These are phyloP conservation scores for Polypedilum pembai DNA, from an alignment of 1,140 invertebrate species.

Conservation along the genomic window DNA sequence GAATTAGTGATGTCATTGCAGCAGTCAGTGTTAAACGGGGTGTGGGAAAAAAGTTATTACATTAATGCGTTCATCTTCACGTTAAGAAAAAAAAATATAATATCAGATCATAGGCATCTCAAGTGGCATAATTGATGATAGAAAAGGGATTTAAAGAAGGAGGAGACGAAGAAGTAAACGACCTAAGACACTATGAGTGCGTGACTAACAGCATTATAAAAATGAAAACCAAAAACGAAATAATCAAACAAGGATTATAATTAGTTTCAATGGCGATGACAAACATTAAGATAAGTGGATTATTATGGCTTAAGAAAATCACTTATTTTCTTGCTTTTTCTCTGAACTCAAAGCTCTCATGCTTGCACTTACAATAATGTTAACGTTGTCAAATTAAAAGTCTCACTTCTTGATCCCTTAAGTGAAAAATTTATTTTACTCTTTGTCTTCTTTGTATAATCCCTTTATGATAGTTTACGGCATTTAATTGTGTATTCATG, in stretches of 20 bases:
- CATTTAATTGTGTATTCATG: too few relatives aligned
- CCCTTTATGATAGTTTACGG: too few relatives aligned
- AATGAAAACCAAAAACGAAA: not conserved
- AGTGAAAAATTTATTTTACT: not conserved
- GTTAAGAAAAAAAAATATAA: not conserved
- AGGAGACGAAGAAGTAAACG: not conserved
- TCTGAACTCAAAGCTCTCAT: not conserved
- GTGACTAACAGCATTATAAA: not conserved
- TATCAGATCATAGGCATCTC: not conserved
- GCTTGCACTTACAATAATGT: not conserved
- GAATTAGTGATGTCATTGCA: constrained; percentile 17
- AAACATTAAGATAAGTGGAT: constrained; percentile 18
- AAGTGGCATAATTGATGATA: constrained; percentile 9
- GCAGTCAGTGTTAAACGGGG: not conserved
- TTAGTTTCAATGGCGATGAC: constrained; percentile 8
- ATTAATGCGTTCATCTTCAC: not conserved
- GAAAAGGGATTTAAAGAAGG: not conserved
- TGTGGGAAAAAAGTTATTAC: constrained; percentile 8
- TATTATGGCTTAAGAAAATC: not conserved
- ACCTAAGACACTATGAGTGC: not conserved
- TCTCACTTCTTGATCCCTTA: not conserved
- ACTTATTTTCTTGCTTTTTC: not conserved
- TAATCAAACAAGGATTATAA: constrained; percentile 16
- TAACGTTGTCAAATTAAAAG: not conserved
- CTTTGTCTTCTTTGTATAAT: not conserved